Evolutionary conservation across 1,140 invertebrate genomes (phyloP).

Genomic region (Drosophila pruinosa): DNA sequence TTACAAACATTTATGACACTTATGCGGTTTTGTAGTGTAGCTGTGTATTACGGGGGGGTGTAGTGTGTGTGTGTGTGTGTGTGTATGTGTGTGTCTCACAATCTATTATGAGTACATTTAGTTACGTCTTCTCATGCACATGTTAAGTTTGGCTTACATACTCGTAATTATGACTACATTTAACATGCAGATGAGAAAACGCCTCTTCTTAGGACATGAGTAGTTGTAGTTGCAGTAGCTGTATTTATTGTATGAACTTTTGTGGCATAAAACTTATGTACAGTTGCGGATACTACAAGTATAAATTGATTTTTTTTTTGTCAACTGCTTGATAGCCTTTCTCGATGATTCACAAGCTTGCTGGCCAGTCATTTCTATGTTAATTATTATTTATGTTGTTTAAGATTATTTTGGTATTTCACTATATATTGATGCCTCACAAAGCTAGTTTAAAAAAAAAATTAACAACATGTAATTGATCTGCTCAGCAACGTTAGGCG

Average conservation of each 20-base stretch:
- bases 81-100: background rate
- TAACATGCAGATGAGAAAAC: background rate
- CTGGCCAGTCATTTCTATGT: constrained; percentile 9
- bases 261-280: constrained; percentile 36
- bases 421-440: constrained; percentile 12
- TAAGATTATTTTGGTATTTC: background rate
- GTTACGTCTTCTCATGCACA: background rate
- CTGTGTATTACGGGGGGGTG: constrained; percentile 11
- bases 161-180: background rate
- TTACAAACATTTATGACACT: constrained; percentile 66
- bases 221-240: background rate
- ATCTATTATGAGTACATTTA: background rate
- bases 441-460: constrained; percentile 34
- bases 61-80: constrained; percentile 15
- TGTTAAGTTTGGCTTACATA: background rate
- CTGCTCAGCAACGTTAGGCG: constrained; percentile 73
- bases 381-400: background rate
- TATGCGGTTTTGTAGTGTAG: constrained; percentile 19
- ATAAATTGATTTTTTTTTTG: constrained; percentile 19
- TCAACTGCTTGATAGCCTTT: constrained; percentile 20
- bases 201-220: background rate
- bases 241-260: background rate
- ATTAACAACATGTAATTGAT: constrained; percentile 25
- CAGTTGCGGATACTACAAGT: constrained; percentile 27
- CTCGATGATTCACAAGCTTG: background rate